phyloP scores from a whole-genome alignment of 2,113 vertebrate species.

The Siniperca chuatsi region DNA sequence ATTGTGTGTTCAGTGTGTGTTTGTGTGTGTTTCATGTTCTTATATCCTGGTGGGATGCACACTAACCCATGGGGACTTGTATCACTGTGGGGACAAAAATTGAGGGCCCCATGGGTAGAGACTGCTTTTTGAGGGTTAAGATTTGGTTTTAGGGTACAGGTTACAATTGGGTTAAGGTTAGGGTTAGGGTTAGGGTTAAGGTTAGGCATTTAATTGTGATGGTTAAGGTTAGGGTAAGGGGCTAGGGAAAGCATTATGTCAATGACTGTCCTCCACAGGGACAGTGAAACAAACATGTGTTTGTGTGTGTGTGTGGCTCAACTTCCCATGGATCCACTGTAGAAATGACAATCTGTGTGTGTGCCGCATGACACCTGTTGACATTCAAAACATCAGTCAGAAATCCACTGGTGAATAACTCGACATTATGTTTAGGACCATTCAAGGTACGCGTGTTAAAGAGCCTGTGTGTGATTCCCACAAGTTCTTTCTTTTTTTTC shows the following conservation, averaged over 20 bases:
- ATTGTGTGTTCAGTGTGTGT: slow-evolving; percentile 9
- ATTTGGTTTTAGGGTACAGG: too few relatives aligned
- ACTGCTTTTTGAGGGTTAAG: too few relatives aligned
- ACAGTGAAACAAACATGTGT: background rate
- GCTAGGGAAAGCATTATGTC: too few relatives aligned
- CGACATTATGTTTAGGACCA: slow-evolving; percentile 43
- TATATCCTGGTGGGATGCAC: too few relatives aligned
- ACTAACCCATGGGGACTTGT: too few relatives aligned
- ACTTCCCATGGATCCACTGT: slow-evolving; percentile 35
- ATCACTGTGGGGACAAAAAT: too few relatives aligned
- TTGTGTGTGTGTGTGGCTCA: slow-evolving; percentile 22
- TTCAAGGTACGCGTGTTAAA: slow-evolving; percentile 51
- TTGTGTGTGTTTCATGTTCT: background rate
- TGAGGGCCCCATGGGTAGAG: too few relatives aligned
- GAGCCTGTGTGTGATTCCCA: slow-evolving; percentile 14
- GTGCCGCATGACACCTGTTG: slow-evolving; percentile 64
- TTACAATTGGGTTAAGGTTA: too few relatives aligned
- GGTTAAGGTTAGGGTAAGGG: too few relatives aligned
- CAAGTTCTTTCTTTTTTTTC: slow-evolving; percentile 34
- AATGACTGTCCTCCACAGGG: too few relatives aligned
- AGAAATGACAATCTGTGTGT: slow-evolving; percentile 41
- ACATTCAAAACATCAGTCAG: slow-evolving; percentile 68
- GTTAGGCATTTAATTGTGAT: too few relatives aligned
- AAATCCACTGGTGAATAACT: slow-evolving; percentile 59
- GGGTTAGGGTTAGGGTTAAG: too few relatives aligned